Conservation (phyloP, 2,113 vertebrate species). For the Plectropomus leopardus region DNA sequence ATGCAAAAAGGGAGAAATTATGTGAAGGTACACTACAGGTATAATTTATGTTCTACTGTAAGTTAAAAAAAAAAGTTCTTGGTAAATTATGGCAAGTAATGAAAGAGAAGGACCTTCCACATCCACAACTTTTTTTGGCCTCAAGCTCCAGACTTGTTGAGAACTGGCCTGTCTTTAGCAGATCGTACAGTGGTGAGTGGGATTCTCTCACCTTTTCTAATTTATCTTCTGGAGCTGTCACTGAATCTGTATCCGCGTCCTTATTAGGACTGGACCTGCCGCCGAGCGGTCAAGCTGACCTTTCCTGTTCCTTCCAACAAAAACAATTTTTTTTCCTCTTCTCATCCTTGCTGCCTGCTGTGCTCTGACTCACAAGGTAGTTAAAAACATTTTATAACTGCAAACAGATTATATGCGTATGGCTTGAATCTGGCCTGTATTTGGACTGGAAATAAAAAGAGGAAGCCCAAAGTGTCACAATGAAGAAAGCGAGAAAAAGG, state of each 20-base stretch:
- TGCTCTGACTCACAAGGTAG: constrained; percentile 57
- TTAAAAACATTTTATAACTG: constrained; percentile 76
- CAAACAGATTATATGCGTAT: constrained; percentile 60
- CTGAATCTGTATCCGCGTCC: constrained; percentile 60
- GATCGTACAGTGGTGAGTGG: background rate
- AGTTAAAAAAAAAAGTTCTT: background rate
- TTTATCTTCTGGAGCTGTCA: constrained; percentile 29
- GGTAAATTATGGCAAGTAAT: background rate
- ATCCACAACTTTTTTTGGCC: background rate
- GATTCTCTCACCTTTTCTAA: constrained; percentile 25
- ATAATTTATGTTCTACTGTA: background rate
- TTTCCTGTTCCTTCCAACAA: constrained; percentile 56
- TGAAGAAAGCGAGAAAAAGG: constrained; percentile 53
- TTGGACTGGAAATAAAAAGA: constrained; percentile 59
- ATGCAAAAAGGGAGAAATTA: background rate
- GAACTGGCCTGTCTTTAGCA: background rate
- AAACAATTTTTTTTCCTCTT: constrained; percentile 62
- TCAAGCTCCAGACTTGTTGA: background rate
- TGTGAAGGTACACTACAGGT: background rate
- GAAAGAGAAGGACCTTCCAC: background rate
- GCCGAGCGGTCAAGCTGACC: constrained; percentile 58
- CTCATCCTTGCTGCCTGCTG: constrained; percentile 43
- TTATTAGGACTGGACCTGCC: constrained; percentile 65
- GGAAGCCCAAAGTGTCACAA: constrained; percentile 59
- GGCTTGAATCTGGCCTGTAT: constrained; percentile 50